Evolutionary conservation across 2,888 invertebrate species (phyloP), one percentile per base, ranked within the genome.

Genomic region (Eupsilia transversa): DNA sequence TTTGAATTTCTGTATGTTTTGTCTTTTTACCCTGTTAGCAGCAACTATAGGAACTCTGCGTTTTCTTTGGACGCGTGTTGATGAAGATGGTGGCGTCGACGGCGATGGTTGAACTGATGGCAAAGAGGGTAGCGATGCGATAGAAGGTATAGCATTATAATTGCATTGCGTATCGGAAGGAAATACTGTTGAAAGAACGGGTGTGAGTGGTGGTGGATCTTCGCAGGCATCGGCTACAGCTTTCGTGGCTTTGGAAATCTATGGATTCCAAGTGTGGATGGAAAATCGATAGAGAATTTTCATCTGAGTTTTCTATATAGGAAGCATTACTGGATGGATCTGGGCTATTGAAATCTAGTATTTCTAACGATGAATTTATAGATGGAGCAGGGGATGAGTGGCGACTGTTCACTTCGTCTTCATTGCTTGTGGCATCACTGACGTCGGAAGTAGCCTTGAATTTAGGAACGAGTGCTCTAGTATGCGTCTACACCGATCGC

Each of bases 391-490:
- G 20, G 57, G 30, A 57, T 7, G 57, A 57, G 30, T 57, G 20
- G 57, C 20, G 57, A 57, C 57, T 57, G 57, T 30, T 57, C 57
- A 57, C 57, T 9, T 57, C 57, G 4, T 56, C 56, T 57, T 57
- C 57, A 57, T 57, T 57, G 57, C 57, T 57, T 20, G 33, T 57
- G 20, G 57, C 27, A 57, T 33, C 57, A 57, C 57, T 57, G 57
- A 57, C 57, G 2, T 57, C 57, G 30, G 20, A 56, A 56, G 57
- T 33, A 30, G 57, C 30, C 3, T 57, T 57, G 2, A 57, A 57
- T 57, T 57, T 33, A 33, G 30, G 30, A 9, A 30, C 30, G 20
- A 57, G 30, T 33, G 57, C 30, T 57, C 30, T 57, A 57, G 30
- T 33, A 33, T 33, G 57, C 56, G 30, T 30, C 30, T 56, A 3